A percentile compares a stretch with the other conserved stretches of the same genome.
These are phyloP conservation scores for Leptopilina drosophilae DNA, from an alignment of 2,888 invertebrate species.

Conservation along the genomic window DNA sequence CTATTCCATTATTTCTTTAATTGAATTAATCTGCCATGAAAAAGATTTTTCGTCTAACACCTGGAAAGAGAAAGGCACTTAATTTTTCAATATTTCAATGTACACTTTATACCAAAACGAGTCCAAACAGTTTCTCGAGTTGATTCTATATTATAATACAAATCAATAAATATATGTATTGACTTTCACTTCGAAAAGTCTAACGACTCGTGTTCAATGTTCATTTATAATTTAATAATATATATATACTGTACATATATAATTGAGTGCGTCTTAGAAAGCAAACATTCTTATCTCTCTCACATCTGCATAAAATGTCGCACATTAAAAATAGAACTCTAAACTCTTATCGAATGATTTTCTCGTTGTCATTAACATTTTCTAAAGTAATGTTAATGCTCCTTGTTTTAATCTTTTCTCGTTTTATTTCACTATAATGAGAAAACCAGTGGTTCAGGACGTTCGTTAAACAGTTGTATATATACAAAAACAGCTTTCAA, in stretches of 20 bases:
- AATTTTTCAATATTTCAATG: too few relatives aligned
- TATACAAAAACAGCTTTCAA: neutral
- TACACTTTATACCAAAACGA: neutral
- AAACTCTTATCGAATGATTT: conserved; percentile 29
- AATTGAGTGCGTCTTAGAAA: conserved; percentile 26
- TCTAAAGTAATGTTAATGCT: conserved; percentile 4
- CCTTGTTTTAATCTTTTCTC: conserved; percentile 6
- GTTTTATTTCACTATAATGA: conserved; percentile 8
- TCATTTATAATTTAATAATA: conserved; percentile 21
- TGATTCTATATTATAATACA: conserved; percentile 6
- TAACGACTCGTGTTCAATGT: conserved; percentile 21
- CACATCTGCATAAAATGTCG: conserved; percentile 21
- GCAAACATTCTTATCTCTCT: conserved; percentile 38
- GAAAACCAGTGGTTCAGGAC: conserved; percentile 11
- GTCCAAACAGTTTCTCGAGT: neutral
- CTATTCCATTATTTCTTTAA: too few relatives aligned
- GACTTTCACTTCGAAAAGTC: conserved; percentile 18
- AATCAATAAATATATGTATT: conserved; percentile 6
- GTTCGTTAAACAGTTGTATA: too few relatives aligned
- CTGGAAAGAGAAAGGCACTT: too few relatives aligned
- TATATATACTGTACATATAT: neutral
- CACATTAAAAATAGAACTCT: conserved; percentile 31
- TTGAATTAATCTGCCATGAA: too few relatives aligned
- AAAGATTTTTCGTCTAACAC: too few relatives aligned
- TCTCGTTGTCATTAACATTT: conserved; percentile 38